Evolutionary conservation across 2,797 vertebrate species (phyloP).

Genomic region (Peromyscus eremicus): DNA sequence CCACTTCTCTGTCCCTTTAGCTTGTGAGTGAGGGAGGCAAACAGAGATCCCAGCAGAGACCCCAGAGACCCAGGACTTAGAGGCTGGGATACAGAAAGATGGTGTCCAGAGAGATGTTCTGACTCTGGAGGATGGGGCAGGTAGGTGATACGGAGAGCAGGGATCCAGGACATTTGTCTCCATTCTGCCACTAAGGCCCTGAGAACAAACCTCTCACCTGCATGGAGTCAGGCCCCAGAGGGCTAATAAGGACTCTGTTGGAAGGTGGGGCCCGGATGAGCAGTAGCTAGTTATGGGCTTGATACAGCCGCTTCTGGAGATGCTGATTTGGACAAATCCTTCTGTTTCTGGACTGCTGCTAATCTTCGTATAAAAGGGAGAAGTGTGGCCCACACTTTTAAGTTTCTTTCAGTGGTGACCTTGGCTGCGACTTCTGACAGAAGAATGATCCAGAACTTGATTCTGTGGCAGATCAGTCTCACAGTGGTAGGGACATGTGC

Average conservation of each 20-base stretch:
- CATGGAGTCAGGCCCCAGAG: background rate
- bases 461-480: rapidly evolving
- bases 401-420: background rate
- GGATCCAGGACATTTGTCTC: background rate
- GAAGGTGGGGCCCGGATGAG: rapidly evolving
- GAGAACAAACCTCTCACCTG: background rate
- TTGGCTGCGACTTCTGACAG: background rate
- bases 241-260: background rate
- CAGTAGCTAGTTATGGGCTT: rapidly evolving
- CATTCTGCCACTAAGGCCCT: too few species aligned
- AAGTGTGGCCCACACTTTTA: too few species aligned
- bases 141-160: background rate
- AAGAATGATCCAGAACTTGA: rapidly evolving
- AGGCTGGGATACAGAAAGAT: background rate
- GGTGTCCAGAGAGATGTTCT: background rate
- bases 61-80: rapidly evolving
- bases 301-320: background rate
- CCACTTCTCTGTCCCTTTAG: background rate
- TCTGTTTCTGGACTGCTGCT: background rate
- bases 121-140: rapidly evolving
- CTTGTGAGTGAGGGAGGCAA: background rate
- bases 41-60: rapidly evolving
- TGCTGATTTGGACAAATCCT: rapidly evolving
- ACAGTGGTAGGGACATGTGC: too few species aligned
- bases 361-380: background rate